Base-by-base conservation (phyloP, 2,797 vertebrate species). In the Anniella stebbinsi region DNA sequence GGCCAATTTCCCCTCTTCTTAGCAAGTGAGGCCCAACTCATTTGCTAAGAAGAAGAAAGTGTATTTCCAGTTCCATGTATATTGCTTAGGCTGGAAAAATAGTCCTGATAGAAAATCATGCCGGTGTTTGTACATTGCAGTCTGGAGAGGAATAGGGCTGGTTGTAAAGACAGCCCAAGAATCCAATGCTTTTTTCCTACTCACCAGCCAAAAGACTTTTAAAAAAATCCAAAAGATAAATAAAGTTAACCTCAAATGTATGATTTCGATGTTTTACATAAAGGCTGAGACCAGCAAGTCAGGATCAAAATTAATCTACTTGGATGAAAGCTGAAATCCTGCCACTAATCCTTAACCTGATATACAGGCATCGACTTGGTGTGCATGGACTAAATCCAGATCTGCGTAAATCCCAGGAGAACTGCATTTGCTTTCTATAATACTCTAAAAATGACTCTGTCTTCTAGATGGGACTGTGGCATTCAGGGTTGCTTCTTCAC, bases 241-340 rank as follows among this genome's bases (percentile, higher is more conserved):
- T 33, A 72, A 23, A 72, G 33, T 86, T 80, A 83, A 83, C 60
- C 23, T 67, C 57, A 67, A 41, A 25, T 41, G 45, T 41, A 69
- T n/a, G 73, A 75, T 87, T 77, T 72, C 21, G 30, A n/a, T 87
- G 48, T 69, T 76, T 77, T 72, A 33, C 90, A 87, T 73, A 82
- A 84, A 81, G 45, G 36, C 48, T 75, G 45, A 88, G 78, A 81
- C 87, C 38, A 76, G 80, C 80, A 93, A 30, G 0, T 2, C 33
- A 38, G 76, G 73, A 80, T 89, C 80, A 91, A 48, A 57, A 17
- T 92, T 5, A 76, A 89, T 88, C 66, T 9, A 38, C 30, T 82
- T 75, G 36, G 28, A 67, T 72, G 70, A 78, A 84, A 90, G 9
- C 73, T 91, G 45, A 90, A 93, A 87, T 70, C 60, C 23, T 0